phyloP scores from a whole-genome alignment of 2,888 invertebrate genomes.

The Mythimna lalbum region DNA sequence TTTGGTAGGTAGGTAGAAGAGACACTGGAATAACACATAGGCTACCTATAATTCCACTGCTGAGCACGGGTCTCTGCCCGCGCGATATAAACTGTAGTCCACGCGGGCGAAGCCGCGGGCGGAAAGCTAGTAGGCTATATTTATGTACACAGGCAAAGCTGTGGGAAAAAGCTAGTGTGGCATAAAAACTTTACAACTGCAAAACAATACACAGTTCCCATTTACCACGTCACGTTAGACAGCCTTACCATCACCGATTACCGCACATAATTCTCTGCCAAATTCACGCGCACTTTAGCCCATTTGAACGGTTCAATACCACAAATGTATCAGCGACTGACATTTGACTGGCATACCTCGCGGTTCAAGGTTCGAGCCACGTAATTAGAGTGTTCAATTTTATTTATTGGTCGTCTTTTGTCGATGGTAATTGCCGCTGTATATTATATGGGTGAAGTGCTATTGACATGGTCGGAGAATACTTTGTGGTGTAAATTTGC shows the following conservation, averaged over 20 bases:
- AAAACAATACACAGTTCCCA: background rate
- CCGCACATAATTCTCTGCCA: slow-evolving; percentile 31
- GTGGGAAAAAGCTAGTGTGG: too few relatives aligned
- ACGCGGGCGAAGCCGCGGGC: too few relatives aligned
- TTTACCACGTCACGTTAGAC: background rate
- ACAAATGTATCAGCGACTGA: slow-evolving; percentile 56
- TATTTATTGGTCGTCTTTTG: slow-evolving; percentile 60
- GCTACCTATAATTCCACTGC: too few relatives aligned
- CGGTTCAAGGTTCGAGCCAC: slow-evolving; percentile 63
- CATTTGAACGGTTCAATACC: slow-evolving; percentile 49
- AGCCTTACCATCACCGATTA: slow-evolving; percentile 23
- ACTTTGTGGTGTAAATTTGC: slow-evolving; percentile 36
- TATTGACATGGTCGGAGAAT: slow-evolving; percentile 30
- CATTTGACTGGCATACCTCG: slow-evolving; percentile 56
- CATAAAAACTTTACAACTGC: background rate
- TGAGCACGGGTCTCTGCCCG: too few relatives aligned
- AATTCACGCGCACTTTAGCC: slow-evolving; percentile 38
- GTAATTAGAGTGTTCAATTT: slow-evolving; percentile 63
- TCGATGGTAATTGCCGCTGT: slow-evolving; percentile 44
- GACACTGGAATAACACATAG: too few relatives aligned
- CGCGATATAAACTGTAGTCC: too few relatives aligned
- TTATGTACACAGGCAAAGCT: too few relatives aligned
- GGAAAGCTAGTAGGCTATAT: too few relatives aligned
- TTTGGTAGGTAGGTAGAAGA: too few relatives aligned
- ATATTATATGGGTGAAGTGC: slow-evolving; percentile 25